phyloP scores from a whole-genome alignment of 2,888 invertebrate species.

The Acleris laterana region DNA sequence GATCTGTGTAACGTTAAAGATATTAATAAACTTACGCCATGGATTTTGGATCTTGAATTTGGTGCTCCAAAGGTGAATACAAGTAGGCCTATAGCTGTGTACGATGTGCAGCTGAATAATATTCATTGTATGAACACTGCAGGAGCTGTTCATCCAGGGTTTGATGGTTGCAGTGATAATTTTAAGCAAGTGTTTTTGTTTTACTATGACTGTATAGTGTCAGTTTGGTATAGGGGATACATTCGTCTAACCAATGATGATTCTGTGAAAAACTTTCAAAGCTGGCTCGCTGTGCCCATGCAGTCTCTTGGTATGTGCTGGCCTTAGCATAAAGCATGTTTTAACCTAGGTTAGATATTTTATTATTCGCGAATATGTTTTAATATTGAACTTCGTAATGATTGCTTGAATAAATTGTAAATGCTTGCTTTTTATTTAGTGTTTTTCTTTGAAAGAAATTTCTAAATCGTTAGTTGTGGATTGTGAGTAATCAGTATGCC shows the following conservation, averaged over 20 bases:
- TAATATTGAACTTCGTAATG: conserved; percentile 32
- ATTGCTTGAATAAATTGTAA: conserved; percentile 38
- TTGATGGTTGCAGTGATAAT: conserved; percentile 58
- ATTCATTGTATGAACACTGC: conserved; percentile 63
- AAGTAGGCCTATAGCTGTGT: conserved; percentile 58
- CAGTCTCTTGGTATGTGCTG: conserved; percentile 68
- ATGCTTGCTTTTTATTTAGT: conserved; percentile 21
- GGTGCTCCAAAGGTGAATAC: conserved; percentile 57
- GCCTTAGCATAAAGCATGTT: conserved; percentile 50
- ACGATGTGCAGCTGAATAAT: conserved; percentile 62
- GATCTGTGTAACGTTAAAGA: conserved; percentile 60
- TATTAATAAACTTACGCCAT: conserved; percentile 51
- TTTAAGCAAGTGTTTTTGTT: conserved; percentile 59
- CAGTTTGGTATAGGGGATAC: conserved; percentile 66
- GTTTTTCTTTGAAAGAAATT: background rate
- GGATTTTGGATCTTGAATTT: conserved; percentile 70
- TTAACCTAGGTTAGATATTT: conserved; percentile 12
- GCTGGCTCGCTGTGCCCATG: conserved; percentile 64
- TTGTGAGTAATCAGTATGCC: background rate
- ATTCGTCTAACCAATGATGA: conserved; percentile 52
- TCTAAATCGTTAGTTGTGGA: background rate
- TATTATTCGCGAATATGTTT: conserved; percentile 39
- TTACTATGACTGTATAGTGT: conserved; percentile 66
- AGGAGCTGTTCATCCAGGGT: conserved; percentile 65
- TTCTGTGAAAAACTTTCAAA: conserved; percentile 67